These are phyloP conservation scores for Notodonta dromedarius DNA, from an alignment of 2,888 invertebrate species.

Conservation along the genomic window DNA sequence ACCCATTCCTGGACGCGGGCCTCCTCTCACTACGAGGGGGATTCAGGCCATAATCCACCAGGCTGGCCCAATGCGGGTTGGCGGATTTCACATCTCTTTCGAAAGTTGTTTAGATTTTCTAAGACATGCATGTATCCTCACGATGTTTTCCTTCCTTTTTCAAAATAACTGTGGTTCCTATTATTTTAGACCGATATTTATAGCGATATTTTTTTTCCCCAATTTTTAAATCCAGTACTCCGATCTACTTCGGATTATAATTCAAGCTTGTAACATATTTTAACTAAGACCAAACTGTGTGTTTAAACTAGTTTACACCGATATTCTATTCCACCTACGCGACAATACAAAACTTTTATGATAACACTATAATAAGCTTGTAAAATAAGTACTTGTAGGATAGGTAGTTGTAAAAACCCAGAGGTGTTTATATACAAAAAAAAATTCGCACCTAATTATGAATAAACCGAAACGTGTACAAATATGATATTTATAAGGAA, in stretches of 20 bases:
- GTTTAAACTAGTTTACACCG: conserved; percentile 40
- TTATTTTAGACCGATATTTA: too few species aligned
- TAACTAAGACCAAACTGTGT: not conserved
- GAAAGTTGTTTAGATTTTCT: too few species aligned
- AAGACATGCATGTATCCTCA: too few species aligned
- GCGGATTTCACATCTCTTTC: too few species aligned
- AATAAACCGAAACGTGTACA: conserved; percentile 7
- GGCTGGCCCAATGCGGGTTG: too few species aligned
- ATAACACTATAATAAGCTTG: conserved; percentile 53
- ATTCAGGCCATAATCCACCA: too few species aligned
- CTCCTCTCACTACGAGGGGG: too few species aligned
- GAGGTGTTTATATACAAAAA: conserved; percentile 31
- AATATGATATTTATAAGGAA: conserved; percentile 12
- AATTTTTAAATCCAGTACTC: not conserved
- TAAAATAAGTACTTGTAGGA: conserved; percentile 46
- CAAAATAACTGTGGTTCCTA: too few species aligned
- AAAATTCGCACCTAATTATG: conserved; percentile 27
- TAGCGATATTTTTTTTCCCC: too few species aligned
- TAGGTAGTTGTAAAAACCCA: conserved; percentile 42
- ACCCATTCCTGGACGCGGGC: too few species aligned
- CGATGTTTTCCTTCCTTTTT: too few species aligned
- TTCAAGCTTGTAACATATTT: not conserved
- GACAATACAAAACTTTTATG: conserved; percentile 51
- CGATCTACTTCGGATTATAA: not conserved
- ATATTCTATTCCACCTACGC: conserved; percentile 49